These are phyloP conservation scores for Drosophila sordidula DNA, from an alignment of 2,888 invertebrate species.

Conservation along the genomic window DNA sequence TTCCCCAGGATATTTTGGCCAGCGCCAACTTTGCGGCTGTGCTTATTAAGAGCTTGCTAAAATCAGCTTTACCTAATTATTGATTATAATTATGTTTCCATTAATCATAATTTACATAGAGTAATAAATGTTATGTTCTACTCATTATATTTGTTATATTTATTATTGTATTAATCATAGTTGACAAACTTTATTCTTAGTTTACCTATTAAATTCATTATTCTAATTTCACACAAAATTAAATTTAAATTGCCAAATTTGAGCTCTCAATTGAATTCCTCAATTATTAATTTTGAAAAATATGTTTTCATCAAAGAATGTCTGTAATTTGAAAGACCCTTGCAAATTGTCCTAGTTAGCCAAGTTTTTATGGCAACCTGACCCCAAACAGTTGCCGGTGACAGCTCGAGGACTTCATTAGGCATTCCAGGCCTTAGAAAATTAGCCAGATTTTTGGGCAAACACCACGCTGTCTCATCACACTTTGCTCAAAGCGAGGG, in stretches of 20 bases:
- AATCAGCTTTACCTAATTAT: slow-evolving; percentile 21
- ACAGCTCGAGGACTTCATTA: slow-evolving; percentile 55
- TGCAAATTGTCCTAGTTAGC: slow-evolving; percentile 6
- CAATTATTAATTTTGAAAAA: neutral
- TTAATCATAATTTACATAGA: no score
- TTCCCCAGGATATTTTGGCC: slow-evolving; percentile 14
- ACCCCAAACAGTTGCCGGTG: slow-evolving; percentile 28
- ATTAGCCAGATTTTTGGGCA: slow-evolving; percentile 45
- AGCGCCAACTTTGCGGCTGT: neutral
- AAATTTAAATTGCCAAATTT: neutral
- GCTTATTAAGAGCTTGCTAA: slow-evolving; percentile 9
- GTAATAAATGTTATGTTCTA: no score
- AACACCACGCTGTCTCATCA: slow-evolving; percentile 1
- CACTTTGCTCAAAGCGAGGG: slow-evolving; percentile 1
- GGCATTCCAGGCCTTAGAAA: slow-evolving; percentile 49
- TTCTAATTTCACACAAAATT: neutral
- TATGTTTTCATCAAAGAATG: slow-evolving; percentile 3
- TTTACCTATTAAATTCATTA: neutral
- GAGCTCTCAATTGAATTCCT: slow-evolving; percentile 2
- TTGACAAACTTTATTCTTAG: no score
- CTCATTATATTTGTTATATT: slow-evolving; percentile 1
- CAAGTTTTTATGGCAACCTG: slow-evolving; percentile 7
- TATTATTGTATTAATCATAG: neutral
- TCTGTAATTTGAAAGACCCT: neutral
- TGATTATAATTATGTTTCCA: neutral